phyloP scores from a whole-genome alignment of 2,113 vertebrate genomes.

The Dermatemys mawii region DNA sequence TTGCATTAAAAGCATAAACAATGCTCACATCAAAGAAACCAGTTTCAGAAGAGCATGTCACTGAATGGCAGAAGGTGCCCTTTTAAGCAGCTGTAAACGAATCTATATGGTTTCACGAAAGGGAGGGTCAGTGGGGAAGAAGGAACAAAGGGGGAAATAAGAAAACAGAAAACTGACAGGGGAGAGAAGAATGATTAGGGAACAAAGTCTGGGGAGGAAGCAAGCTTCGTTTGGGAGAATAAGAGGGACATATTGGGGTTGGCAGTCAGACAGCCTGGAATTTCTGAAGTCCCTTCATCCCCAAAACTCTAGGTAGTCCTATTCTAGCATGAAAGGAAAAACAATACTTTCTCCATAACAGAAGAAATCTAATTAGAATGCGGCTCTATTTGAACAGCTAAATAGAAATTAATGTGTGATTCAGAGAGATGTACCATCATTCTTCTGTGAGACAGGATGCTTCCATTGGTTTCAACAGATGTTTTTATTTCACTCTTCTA shows the following conservation, averaged over 20 bases:
- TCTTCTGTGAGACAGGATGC: background rate
- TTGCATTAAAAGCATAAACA: background rate
- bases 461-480: background rate
- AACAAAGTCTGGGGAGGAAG: background rate
- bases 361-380: background rate
- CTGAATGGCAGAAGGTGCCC: background rate
- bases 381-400: background rate
- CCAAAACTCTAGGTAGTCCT: background rate
- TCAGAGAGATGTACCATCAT: background rate
- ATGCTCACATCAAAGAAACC: background rate
- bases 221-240: background rate
- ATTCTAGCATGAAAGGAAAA: background rate
- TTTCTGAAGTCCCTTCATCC: background rate
- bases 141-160: background rate
- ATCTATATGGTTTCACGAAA: background rate
- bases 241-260: background rate
- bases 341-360: background rate
- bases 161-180: background rate
- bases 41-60: background rate
- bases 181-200: background rate
- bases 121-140: background rate
- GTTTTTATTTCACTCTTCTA: background rate
- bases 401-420: background rate
- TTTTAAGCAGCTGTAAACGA: background rate
- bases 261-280: background rate